A percentile compares a stretch with the other conserved stretches of the same genome.
Conservation (phyloP, 2,797 vertebrate genomes). For the Chiroxiphia lanceolata region DNA sequence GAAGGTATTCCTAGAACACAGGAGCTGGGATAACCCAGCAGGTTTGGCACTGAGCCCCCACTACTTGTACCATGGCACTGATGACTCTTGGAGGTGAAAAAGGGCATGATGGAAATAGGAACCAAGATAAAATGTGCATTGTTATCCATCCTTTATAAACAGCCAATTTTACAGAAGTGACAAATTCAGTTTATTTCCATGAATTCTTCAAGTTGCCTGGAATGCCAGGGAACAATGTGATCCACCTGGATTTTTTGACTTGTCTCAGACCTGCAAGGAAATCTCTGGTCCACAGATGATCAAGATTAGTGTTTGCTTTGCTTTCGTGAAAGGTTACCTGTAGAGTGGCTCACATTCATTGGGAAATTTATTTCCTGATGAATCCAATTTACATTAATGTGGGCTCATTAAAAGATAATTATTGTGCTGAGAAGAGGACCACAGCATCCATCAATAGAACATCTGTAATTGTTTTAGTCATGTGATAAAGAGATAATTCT, state of each 20-base stretch:
- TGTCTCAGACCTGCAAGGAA: neutral
- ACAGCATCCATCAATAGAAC: slow-evolving; percentile 66
- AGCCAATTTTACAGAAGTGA: neutral
- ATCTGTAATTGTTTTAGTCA: slow-evolving; percentile 80
- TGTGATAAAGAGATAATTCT: slow-evolving; percentile 76
- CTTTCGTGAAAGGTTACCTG: slow-evolving; percentile 75
- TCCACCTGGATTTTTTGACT: neutral
- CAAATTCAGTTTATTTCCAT: neutral
- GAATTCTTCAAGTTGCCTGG: neutral
- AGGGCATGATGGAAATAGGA: neutral
- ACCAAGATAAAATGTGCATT: neutral
- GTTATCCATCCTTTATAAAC: neutral
- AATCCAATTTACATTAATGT: slow-evolving; percentile 81
- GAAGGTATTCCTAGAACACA: neutral
- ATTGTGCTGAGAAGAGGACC: slow-evolving; percentile 64
- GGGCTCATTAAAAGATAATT: slow-evolving; percentile 85
- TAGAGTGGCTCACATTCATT: slow-evolving; percentile 69
- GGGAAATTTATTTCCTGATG: slow-evolving; percentile 74
- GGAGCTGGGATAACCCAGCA: neutral
- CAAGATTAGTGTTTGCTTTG: slow-evolving; percentile 54
- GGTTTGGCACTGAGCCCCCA: neutral
- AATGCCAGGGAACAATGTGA: neutral
- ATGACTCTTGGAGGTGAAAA: neutral
- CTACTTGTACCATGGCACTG: neutral
- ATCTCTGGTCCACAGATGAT: slow-evolving; percentile 16